Base-by-base conservation (phyloP, 2,888 invertebrate species). In the Teinopalpus imperialis region DNA sequence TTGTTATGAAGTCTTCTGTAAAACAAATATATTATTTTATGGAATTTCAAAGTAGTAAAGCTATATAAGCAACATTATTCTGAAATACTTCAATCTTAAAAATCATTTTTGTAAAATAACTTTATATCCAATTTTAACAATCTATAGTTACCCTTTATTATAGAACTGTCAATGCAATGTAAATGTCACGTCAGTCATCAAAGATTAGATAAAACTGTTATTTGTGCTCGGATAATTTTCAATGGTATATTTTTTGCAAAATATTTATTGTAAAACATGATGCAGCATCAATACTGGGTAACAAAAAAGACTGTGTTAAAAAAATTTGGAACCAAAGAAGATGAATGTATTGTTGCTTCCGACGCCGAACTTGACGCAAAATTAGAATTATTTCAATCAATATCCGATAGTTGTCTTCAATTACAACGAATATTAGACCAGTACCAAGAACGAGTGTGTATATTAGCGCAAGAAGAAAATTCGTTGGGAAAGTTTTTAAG, bases 251-350 rank as follows among this genome's bases (percentile, higher is more conserved):
- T 43, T 43, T 34, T 9, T 20, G 5, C 13, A 29, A 9, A 29
- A 2, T 18, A 10, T 24, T 10, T 18, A 1, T 21, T 32, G 12
- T 10, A 21, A 21, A 39, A 64, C 37, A 87, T 87, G 83, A 94
- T 98, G 93, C 97, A 97, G 78, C 97, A 98, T 81, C 97, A 98
- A 61, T 99, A 97, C 82, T 99, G 98, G 98, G 95, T 98, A 44
- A 98, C 99, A 3, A 99, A 98, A 76, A 98, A 98, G 82, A 94
- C 96, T 46, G 94, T 99, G 31, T 92, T 97, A 57, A 92, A 96
- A 66, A 98, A 97, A 87, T 89, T 99, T 36, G 98, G 98, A 20
- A 95, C 96, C 62, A 98, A 98, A 88, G 98, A 99, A 87, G 99
- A 99, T 76, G 98, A 98, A 58, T 97, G 97, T 86, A 94, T 99